Evolutionary conservation across 37 sponge, comb jelly and placozoan species (phyloP), one percentile per base, ranked within the genome.

Genomic region (Chondrilla cf. caribensis): DNA sequence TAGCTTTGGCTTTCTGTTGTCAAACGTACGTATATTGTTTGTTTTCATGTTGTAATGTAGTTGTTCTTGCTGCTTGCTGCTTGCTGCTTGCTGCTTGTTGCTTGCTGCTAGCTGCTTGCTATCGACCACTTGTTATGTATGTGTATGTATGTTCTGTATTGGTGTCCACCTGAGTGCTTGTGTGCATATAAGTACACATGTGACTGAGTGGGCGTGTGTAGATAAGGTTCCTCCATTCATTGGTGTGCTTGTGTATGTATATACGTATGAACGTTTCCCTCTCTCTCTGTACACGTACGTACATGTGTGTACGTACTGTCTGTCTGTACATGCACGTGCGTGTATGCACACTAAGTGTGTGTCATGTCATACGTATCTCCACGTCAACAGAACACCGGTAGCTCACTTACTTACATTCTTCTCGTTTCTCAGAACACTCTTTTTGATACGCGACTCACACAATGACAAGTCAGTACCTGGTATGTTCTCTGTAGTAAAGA

Each of bases 1-100:
- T 85, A 36, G 44, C 92, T 26, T 59, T 95, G 64, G 89, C 95
- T 28, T 89, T 89, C 57, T 54, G 82, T 36, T 95, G 95, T 58
- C 95, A 95, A 28, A 65, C 90, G 95, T 95, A 72, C 47, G 92
- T 54, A 11, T 2, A 8, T 3, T 4, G 3, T 36, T 2, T 21
- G 47, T 38, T 2, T 36, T 15, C 26, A 3, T 78, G 58, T 54
- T 22, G 31, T 36, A 22, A 39, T 71, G 38, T 33, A 39, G 31
- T 3, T 71, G 73, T 71, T 26, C 4, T 4, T 71, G n/a, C n/a
- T n/a, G n/a, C n/a, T n/a, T n/a, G n/a, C n/a, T 19, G 71, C 32
- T n/a, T n/a, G n/a, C n/a, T n/a, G n/a, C n/a, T n/a, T n/a, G n/a
- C n/a, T n/a, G n/a, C n/a, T n/a, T n/a, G n/a, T n/a, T n/a, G n/a